Percentiles rank a stretch among this genome's conserved stretches.
These are phyloP conservation scores for Macaria liturata DNA, from an alignment of 2,888 invertebrate genomes.

Conservation along the genomic window DNA sequence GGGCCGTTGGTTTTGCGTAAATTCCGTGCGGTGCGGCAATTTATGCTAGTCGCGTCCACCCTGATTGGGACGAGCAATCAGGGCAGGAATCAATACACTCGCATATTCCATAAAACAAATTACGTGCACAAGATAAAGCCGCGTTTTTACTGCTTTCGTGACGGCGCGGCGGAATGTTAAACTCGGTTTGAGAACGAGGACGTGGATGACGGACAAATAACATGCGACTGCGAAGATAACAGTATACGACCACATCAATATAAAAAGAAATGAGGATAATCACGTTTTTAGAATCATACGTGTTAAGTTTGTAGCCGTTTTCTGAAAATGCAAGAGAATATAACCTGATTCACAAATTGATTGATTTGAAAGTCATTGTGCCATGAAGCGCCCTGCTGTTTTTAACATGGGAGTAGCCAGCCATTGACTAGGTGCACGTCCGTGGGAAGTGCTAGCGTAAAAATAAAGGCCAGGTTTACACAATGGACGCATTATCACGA, in stretches of 20 bases:
- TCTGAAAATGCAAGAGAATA: too few relatives aligned
- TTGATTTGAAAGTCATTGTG: conserved; percentile 3
- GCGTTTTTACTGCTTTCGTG: conserved; percentile 24
- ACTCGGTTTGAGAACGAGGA: conserved; percentile 24
- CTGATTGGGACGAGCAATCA: conserved; percentile 50
- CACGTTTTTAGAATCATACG: not conserved
- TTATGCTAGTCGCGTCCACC: conserved; percentile 46
- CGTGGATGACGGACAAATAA: conserved; percentile 22
- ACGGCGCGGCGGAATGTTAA: conserved; percentile 25
- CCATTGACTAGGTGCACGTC: conserved; percentile 4
- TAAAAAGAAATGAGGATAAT: conserved; percentile 7
- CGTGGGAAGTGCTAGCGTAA: conserved; percentile 15
- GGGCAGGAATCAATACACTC: conserved; percentile 40
- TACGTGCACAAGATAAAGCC: conserved; percentile 26
- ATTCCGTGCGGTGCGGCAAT: conserved; percentile 30
- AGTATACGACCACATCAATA: conserved; percentile 13
- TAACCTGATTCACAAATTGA: too few relatives aligned
- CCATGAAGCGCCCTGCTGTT: conserved; percentile 7
- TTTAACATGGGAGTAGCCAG: conserved; percentile 5
- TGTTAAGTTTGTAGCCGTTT: too few relatives aligned
- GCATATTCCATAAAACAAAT: conserved; percentile 29
- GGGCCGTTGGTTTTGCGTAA: conserved; percentile 42
- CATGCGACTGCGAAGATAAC: conserved; percentile 12
- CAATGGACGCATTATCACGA: conserved; percentile 33
- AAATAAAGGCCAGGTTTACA: conserved; percentile 27